Evolutionary conservation across 2,797 vertebrate species (phyloP).

Genomic region (Notamacropus eugenii): DNA sequence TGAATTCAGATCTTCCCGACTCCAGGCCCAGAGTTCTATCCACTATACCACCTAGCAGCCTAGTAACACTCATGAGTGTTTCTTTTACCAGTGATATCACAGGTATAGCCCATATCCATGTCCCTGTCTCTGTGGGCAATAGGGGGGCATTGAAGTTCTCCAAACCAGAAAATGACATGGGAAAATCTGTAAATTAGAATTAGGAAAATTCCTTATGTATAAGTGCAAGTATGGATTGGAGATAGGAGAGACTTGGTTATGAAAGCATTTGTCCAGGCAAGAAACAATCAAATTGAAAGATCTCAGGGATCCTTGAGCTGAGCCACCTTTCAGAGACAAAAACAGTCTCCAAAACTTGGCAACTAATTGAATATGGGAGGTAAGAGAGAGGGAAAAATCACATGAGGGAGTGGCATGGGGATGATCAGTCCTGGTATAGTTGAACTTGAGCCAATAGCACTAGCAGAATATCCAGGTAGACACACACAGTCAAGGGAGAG

Average conservation of each 20-base stretch:
- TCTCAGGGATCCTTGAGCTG: background rate
- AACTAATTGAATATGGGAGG: background rate
- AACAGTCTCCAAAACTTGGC: background rate
- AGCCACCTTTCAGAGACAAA: background rate
- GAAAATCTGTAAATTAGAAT: background rate
- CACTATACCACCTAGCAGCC: background rate
- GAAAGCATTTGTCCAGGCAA: background rate
- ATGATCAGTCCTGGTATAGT: background rate
- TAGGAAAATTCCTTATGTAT: background rate
- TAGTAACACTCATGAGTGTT: background rate
- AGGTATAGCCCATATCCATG: background rate
- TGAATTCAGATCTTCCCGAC: background rate
- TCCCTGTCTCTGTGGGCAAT: background rate
- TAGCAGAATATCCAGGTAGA: background rate
- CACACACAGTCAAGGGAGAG: background rate
- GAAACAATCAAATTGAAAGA: background rate
- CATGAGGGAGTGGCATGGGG: background rate
- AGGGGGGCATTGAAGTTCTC: background rate
- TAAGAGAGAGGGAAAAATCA: background rate
- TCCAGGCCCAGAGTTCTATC: background rate
- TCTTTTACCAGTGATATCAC: background rate
- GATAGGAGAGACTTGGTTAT: background rate
- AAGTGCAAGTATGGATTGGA: background rate
- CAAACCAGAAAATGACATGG: background rate
- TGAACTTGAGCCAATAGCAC: background rate